Conservation (phyloP, 2,113 vertebrate genomes). For the Melanostigma gelatinosum region DNA sequence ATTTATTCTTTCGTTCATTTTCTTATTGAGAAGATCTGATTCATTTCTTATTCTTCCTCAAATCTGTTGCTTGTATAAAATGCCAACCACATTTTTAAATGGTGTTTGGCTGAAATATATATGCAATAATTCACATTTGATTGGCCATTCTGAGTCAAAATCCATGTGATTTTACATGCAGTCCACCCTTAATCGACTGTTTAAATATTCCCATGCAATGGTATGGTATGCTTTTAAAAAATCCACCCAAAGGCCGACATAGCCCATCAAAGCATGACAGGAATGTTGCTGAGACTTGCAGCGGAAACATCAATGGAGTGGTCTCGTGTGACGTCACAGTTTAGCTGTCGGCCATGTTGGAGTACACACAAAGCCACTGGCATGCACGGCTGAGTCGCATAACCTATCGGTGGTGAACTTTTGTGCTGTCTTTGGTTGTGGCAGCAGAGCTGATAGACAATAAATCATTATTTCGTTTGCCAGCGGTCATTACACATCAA, state of each 20-base stretch:
- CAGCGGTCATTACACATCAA: no score
- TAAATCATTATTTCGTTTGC: no score
- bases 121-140: neutral
- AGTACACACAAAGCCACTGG: no score
- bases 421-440: no score
- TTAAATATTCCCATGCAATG: neutral
- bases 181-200: neutral
- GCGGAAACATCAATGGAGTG: constrained; percentile 50
- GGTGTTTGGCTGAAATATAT: neutral
- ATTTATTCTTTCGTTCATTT: neutral
- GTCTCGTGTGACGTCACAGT: no score
- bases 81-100: neutral
- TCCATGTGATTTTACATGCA: neutral
- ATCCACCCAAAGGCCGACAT: neutral
- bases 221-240: neutral
- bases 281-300: constrained; percentile 40
- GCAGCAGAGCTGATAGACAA: no score
- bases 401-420: no score
- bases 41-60: neutral
- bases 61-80: neutral
- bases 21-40: neutral
- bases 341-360: no score
- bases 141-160: neutral
- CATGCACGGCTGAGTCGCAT: no score
- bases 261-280: constrained; percentile 30